A percentile compares a stretch with the other conserved stretches of the same genome.
These are phyloP conservation scores for Columba janthina DNA, from an alignment of 2,113 vertebrate genomes.

Conservation along the genomic window DNA sequence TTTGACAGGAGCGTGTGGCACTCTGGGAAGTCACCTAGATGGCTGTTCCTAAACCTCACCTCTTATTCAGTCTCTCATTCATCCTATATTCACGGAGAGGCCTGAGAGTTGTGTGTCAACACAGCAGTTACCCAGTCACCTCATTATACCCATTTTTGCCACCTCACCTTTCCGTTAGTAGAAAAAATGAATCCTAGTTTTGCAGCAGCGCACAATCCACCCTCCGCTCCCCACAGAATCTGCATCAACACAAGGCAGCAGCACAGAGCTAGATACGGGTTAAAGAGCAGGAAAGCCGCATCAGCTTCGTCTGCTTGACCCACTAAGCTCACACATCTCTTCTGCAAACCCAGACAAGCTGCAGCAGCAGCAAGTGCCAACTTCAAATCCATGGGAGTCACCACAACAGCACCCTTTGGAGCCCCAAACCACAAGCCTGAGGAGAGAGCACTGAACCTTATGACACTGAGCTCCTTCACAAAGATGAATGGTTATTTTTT, in stretches of 20 bases:
- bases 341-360: neutral
- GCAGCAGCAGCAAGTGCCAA: neutral
- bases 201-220: neutral
- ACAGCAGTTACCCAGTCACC: neutral
- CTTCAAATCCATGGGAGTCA: neutral
- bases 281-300: neutral
- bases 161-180: neutral
- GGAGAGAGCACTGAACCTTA: neutral
- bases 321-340: neutral
- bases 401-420: neutral
- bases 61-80: neutral
- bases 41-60: neutral
- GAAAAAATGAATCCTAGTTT: neutral
- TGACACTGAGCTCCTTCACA: neutral
- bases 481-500: neutral
- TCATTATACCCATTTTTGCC: neutral
- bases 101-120: neutral
- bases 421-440: neutral
- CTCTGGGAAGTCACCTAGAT: neutral
- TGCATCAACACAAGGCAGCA: neutral
- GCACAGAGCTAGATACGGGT: neutral
- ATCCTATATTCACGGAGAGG: neutral
- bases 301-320: neutral
- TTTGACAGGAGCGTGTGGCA: neutral
- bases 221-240: neutral